Base-by-base conservation (phyloP, 2,888 invertebrate genomes). In the Muscina levida region DNA sequence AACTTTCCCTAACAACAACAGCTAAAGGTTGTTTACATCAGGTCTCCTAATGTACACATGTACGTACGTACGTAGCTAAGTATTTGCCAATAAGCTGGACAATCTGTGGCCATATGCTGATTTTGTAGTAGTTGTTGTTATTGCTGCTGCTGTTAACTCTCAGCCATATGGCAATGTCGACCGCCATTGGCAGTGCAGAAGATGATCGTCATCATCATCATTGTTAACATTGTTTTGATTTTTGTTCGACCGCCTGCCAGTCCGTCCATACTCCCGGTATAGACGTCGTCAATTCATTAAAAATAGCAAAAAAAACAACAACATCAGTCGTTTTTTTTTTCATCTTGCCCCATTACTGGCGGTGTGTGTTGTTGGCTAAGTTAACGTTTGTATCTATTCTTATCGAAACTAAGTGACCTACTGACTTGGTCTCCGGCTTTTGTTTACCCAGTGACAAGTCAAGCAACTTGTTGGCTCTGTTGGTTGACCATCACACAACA, bases 361-460 rank as follows among this genome's bases (percentile, higher is more conserved):
- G 66, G 4, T 46, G 44, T n/a, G 37, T 46, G 15, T 66, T 51
- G 70, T 10, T 31, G 48, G 46, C 48, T 15, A 46, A 46, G 48
- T 66, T 66, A 48, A 26, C 66, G 48, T 66, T 77, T 15, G 72
- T 65, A 70, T 62, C 56, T 77, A 74, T 83, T 81, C 73, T 74
- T 72, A 77, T 77, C 74, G 68, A 77, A 76, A 82, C 81, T 81
- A 77, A 81, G 74, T 85, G 85, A 85, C 85, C 85, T 82, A 85
- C 85, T 85, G 83, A 85, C 83, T 83, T 85, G 85, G 83, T 84
- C 84, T 78, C 80, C 72, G 70, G 65, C 57, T 66, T 48, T 72
- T 68, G 72, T 67, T 5, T 31, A 31, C 31, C 3, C 31, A 31
- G 62, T 65, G 71, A 74, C 81, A 77, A 81, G 81, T 77, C 71